These are phyloP conservation scores for Heliothis peltigera DNA, from an alignment of 2,888 invertebrate species.

Conservation along the genomic window DNA sequence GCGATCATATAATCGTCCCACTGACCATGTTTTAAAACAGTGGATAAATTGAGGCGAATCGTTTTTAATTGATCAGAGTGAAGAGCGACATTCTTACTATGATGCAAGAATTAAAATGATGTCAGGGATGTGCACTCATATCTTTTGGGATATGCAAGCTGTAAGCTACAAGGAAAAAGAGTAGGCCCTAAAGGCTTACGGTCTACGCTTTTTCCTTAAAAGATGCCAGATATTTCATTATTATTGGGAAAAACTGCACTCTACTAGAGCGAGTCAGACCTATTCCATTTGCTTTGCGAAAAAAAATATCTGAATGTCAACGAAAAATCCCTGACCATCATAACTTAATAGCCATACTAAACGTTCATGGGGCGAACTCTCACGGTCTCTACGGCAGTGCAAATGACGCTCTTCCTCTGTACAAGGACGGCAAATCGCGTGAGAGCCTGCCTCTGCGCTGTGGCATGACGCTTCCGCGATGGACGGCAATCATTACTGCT, in stretches of 20 bases:
- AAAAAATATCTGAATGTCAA: background rate
- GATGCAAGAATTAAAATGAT: constrained; percentile 33
- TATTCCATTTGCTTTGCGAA: background rate
- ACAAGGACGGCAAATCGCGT: constrained; percentile 75
- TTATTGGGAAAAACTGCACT: too few species aligned
- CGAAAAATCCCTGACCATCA: background rate
- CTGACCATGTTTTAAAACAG: constrained; percentile 40
- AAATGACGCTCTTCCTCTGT: constrained; percentile 73
- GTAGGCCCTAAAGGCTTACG: too few species aligned
- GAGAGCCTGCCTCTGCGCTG: constrained; percentile 53
- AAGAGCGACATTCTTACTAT: constrained; percentile 23
- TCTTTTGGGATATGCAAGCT: background rate
- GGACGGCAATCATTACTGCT: constrained; percentile 50
- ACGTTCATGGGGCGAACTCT: constrained; percentile 25
- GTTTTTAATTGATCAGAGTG: constrained; percentile 49
- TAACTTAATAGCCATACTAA: background rate
- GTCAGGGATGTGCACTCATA: constrained; percentile 23
- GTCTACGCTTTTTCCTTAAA: too few species aligned
- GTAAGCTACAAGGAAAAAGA: too few species aligned
- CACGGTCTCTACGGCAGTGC: constrained; percentile 61
- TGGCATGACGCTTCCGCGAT: constrained; percentile 61
- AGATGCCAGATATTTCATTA: too few species aligned
- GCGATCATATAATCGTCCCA: constrained; percentile 44
- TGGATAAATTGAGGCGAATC: constrained; percentile 39
- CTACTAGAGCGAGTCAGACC: background rate